Evolutionary conservation across 2,113 vertebrate species (phyloP), one percentile per base, ranked within the genome.

Genomic region (Trachemys scripta): DNA sequence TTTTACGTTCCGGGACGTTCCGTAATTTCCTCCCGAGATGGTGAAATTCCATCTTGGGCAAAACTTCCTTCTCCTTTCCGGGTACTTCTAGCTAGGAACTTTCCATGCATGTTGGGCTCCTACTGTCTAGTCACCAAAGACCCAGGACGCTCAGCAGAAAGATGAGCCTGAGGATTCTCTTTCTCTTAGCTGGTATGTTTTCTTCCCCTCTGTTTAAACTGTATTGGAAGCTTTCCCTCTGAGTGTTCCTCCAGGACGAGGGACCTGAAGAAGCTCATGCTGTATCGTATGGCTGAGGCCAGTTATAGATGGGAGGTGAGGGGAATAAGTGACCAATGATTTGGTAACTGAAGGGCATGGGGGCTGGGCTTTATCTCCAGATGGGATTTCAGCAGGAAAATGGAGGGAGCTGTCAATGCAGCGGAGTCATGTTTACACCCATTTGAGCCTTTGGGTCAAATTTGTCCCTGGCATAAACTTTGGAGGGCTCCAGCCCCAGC

Each of bases 21-120:
- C 54, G 83, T 85, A 94, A 92, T 80, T 96, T 96, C 92, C 94
- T 96, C 82, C 79, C 83, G 54, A n/a, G 25, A 54, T 90, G 91
- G 11, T 53, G 90, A 93, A 95, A 95, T 29, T 54, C 50, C 10
- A 2, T 5, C 62, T 92, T 29, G 22, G 59, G 56, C 59, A 79
- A 90, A 69, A 31, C 47, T 47, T 72, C 1, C 62, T 87, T 92
- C 89, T 93, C 35, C 50, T 89, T 91, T 78, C 45, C 25, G 29
- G 19, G 51, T 35, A 7, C 65, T 49, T 76, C 24, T 47, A 27
- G 50, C 22, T 0, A 8, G 4, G 57, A 84, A 50, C 45, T 85
- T 31, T 29, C 4, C 3, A 57, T 16, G 2, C 10, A 10, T 2
- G 1, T 4, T 65, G 47, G 47, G 5, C 81, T 11, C 69, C 4